Base-by-base conservation (phyloP, 2,888 invertebrate species). In the Andrena hattorfiana region DNA sequence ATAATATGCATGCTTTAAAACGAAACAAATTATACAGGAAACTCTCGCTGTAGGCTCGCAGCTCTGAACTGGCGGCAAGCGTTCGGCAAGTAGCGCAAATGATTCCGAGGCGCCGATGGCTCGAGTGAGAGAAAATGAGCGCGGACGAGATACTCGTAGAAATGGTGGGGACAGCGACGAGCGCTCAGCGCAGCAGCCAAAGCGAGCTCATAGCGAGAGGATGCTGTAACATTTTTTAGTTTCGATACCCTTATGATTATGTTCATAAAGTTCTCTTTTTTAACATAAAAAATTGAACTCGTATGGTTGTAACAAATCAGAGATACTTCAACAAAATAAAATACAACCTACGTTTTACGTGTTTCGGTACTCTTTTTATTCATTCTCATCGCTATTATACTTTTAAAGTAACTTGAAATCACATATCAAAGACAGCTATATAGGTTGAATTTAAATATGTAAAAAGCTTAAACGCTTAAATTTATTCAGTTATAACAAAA, bases 401-500 rank as follows among this genome's bases (percentile, higher is more conserved):
- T 49, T 68, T 67, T n/a, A 62, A 42, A 62, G 48, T 69, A 59
- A 59, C 13, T 64, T 66, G 32, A 72, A 68, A 30, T 28, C 66
- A 20, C 35, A 35, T 51, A n/a, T 13, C 28, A 26, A 68, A 63
- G 68, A 56, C 35, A 68, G 26, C 54, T 74, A 60, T 23, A 59
- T 59, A 64, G 28, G 35, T 78, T 66, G n/a, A 23, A 56, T 63
- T 71, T 74, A 71, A 79, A 73, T 84, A 69, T 72, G 49, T 73
- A 80, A 49, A 63, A 73, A 59, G 56, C 42, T 81, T 56, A 62
- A 77, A 76, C 42, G 48, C 28, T 66, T 78, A 78, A 35, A 66
- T 83, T 81, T 64, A 80, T 80, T 77, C 30, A 54, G 16, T 72
- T 77, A 78, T 67, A 85, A 81, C 59, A 80, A 75, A 75, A 78